phyloP scores from a whole-genome alignment of 2,113 vertebrate genomes.

The Podarcis cretensis region DNA sequence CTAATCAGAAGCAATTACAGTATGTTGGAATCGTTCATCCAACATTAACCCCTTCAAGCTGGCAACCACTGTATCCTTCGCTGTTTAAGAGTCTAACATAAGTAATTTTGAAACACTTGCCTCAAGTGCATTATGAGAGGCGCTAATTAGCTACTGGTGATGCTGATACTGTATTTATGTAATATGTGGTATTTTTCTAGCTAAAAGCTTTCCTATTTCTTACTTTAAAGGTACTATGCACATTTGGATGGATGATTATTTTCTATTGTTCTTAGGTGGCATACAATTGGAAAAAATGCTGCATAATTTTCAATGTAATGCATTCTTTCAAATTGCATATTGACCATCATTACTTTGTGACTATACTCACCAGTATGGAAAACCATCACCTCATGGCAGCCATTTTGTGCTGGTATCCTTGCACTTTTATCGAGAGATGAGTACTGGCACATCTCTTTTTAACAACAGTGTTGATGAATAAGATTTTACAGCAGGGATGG shows the following conservation, averaged over 20 bases:
- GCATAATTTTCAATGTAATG: background rate
- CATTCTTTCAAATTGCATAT: background rate
- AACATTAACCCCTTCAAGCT: conserved; percentile 59
- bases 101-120: conserved; percentile 8
- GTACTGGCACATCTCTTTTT: too few species aligned
- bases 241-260: background rate
- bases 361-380: too few species aligned
- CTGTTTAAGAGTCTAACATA: conserved; percentile 11
- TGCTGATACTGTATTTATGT: background rate
- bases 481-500: background rate
- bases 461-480: too few species aligned
- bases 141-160: conserved; percentile 25
- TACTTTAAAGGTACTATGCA: background rate
- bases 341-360: background rate
- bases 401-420: too few species aligned
- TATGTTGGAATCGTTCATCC: conserved; percentile 41
- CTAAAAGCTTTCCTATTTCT: background rate
- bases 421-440: too few species aligned
- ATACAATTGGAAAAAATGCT: background rate
- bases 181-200: background rate
- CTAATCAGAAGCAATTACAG: conserved; percentile 67
- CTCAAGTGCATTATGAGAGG: conserved; percentile 43
- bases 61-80: background rate
- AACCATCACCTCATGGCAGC: too few species aligned
- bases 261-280: background rate